phyloP scores from a whole-genome alignment of 2,113 vertebrate genomes.

The Grus americana region DNA sequence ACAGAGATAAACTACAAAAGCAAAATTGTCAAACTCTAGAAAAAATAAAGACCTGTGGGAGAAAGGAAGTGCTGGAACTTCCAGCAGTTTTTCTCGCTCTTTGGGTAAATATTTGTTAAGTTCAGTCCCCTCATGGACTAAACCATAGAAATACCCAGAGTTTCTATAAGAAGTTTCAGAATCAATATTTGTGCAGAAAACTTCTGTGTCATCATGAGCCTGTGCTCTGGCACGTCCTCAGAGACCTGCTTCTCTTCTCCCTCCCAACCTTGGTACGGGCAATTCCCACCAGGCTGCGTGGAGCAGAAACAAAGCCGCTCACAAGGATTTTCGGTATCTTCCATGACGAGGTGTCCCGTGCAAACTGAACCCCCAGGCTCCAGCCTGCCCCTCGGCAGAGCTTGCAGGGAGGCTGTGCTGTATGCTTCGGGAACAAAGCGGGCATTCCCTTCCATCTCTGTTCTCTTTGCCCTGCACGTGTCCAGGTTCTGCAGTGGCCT shows the following conservation, averaged over 20 bases:
- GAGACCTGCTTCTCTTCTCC: neutral
- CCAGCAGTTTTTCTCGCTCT: neutral
- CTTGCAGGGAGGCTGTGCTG: neutral
- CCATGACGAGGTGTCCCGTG: neutral
- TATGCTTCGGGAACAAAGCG: neutral
- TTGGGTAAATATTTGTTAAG: constrained; percentile 13
- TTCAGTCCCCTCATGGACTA: neutral
- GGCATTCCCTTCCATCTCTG: neutral
- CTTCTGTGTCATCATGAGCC: accelerated
- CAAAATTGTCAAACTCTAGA: neutral
- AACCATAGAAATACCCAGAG: neutral
- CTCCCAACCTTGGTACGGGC: neutral
- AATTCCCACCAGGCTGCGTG: neutral
- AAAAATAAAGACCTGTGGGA: constrained; percentile 31
- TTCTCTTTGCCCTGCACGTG: neutral
- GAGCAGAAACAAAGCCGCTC: neutral
- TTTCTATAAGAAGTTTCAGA: constrained; percentile 22
- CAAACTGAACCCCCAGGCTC: neutral
- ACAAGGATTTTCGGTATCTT: neutral
- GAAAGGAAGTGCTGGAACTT: constrained; percentile 13
- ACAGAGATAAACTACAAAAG: neutral
- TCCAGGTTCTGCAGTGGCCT: neutral
- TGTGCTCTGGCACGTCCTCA: neutral
- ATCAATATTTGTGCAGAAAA: neutral
- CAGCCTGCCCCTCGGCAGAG: neutral